Base-by-base conservation (phyloP, 2,888 invertebrate species). In the Drosophila neotestacea region DNA sequence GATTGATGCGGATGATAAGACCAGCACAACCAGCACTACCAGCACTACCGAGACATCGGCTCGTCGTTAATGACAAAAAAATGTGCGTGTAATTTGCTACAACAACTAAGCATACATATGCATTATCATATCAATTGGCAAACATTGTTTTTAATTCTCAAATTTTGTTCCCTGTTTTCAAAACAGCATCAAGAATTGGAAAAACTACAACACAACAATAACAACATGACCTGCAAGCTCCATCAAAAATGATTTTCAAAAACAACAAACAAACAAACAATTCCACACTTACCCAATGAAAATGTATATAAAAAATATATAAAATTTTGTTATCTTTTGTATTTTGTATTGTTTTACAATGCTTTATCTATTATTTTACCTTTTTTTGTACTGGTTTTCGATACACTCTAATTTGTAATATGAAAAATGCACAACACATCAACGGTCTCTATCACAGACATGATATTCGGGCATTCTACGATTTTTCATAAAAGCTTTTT, bases 1-100 rank as follows among this genome's bases (percentile, higher is more conserved):
- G 50, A 93, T 93, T 55, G 93, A 93, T 65, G 66, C 65, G 4
- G 75, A 73, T 54, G 78, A 77, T 16, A 74, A 72, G 50, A 70
- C 32, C 56, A 68, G 11, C 66, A 48, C n/a, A 1, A 3, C 22
- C 22, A 16, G 16, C 16, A 22, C 22, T 3, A 32, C 9, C 11
- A 48, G n/a, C 22, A 74, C 69, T 6, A 66, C 67, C 6, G 58
- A 80, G 50, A 41, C 42, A n/a, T 3, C n/a, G 9, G 46, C 6
- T 28, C 68, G 44, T 30, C 61, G 47, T 6, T 42, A 70, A 54
- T 47, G 22, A 22, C 22, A 22, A 22, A 22, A 22, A 68, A 70
- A 79, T 42, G 84, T 86, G 85, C 74, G 79, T 77, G 41, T 70
- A 52, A 79, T 78, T 86, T 83, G 88, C 85, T 82, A 80, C 85